phyloP scores from a whole-genome alignment of 2,888 invertebrate genomes.

The Lasiommata megera region DNA sequence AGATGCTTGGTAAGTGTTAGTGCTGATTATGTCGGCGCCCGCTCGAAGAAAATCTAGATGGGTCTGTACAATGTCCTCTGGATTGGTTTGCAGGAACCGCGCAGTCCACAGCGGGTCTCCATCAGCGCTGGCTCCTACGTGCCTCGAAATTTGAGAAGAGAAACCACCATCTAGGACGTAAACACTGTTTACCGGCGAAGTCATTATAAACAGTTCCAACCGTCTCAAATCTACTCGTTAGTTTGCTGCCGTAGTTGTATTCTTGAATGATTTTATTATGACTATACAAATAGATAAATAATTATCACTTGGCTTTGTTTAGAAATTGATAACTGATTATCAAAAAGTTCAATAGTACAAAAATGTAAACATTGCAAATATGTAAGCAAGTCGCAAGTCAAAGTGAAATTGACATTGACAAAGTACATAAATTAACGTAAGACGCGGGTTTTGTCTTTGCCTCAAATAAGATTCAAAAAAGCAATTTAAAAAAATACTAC shows the following conservation, averaged over 20 bases:
- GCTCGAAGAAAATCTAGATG: constrained; percentile 91
- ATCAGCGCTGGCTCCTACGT: constrained; percentile 86
- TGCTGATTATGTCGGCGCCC: constrained; percentile 93
- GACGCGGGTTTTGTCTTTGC: no score
- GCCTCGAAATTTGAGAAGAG: constrained; percentile 87
- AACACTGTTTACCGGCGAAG: constrained; percentile 39
- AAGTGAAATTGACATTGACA: no score
- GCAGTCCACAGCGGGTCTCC: constrained; percentile 95
- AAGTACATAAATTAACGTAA: no score
- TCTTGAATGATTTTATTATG: no score
- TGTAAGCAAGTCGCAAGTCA: background rate
- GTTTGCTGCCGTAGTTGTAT: no score
- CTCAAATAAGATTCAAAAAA: no score
- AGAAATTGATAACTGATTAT: background rate
- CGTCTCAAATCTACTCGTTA: no score
- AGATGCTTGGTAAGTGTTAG: constrained; percentile 94
- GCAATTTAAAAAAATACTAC: no score
- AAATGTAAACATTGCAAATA: background rate
- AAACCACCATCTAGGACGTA: constrained; percentile 87
- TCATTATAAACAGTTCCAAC: constrained; percentile 8
- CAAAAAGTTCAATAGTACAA: background rate
- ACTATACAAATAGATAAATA: background rate
- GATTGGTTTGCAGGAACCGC: constrained; percentile 88
- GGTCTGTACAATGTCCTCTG: constrained; percentile 87
- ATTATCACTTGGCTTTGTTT: background rate